Evolutionary conservation across 1,140 invertebrate species (phyloP).

Genomic region (Archegozetes longisetosus): DNA sequence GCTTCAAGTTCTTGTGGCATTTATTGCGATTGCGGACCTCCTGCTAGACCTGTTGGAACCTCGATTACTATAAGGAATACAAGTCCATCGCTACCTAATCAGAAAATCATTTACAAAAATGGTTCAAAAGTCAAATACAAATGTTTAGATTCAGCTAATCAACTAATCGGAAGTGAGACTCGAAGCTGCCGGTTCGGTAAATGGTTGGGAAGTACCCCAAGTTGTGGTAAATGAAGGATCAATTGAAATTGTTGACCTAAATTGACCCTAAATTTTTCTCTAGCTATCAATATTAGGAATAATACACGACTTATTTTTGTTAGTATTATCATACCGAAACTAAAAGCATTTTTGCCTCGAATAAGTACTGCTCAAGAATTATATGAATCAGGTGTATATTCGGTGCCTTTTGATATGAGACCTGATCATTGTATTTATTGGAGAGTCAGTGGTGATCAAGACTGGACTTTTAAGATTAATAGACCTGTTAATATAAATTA

Average conservation of each 20-base stretch:
- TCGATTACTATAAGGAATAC: not conserved
- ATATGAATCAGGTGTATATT: not conserved
- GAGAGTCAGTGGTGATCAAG: not conserved
- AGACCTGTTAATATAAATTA: not conserved
- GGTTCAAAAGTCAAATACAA: not conserved
- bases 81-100: not conserved
- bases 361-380: too few species aligned
- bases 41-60: not conserved
- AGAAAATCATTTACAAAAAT: not conserved
- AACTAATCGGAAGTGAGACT: not conserved
- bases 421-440: not conserved
- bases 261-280: too few species aligned
- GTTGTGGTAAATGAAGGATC: not conserved
- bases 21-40: not conserved
- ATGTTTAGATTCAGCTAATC: not conserved
- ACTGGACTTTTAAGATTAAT: not conserved
- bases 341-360: too few species aligned
- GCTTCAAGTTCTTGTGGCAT: not conserved
- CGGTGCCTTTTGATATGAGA: not conserved
- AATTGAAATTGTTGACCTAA: too few species aligned
- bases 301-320: too few species aligned
- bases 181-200: not conserved
- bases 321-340: too few species aligned
- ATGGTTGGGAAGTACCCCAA: not conserved
- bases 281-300: too few species aligned